These are phyloP conservation scores for Heliconius hortense DNA, from an alignment of 2,888 invertebrate species.

Conservation along the genomic window DNA sequence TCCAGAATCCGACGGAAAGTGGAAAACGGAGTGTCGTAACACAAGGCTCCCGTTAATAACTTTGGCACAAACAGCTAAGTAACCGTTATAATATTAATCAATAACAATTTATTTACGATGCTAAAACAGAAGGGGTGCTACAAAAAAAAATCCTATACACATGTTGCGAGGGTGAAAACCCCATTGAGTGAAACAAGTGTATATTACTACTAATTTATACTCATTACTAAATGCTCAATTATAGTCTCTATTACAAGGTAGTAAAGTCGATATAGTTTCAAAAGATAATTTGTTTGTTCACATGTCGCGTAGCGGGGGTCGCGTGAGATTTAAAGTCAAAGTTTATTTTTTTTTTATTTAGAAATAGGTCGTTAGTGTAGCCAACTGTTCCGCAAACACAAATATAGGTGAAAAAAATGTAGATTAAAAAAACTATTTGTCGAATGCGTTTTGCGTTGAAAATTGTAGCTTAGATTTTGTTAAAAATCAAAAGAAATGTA, in stretches of 20 bases:
- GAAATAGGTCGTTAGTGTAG: conserved; percentile 46
- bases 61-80: conserved; percentile 25
- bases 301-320: conserved; percentile 70
- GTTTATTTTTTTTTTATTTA: conserved; percentile 47
- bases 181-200: conserved; percentile 69
- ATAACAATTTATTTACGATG: conserved; percentile 54
- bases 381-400: conserved; percentile 41
- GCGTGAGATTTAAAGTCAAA: conserved; percentile 57
- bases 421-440: not conserved
- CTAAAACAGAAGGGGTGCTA: conserved; percentile 64
- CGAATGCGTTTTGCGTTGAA: conserved; percentile 1
- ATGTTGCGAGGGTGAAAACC: conserved; percentile 71
- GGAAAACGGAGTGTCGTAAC: too few relatives aligned
- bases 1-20: too few relatives aligned
- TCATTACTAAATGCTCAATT: conserved; percentile 41
- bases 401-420: conserved; percentile 24
- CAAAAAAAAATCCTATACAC: conserved; percentile 64
- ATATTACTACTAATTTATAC: conserved; percentile 52
- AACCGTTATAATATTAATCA: conserved; percentile 52
- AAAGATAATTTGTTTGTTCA: conserved; percentile 65
- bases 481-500: not conserved
- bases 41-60: not conserved
- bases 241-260: conserved; percentile 42
- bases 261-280: conserved; percentile 40
- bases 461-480: not conserved